phyloP scores from a whole-genome alignment of 2,113 vertebrate species.

The Cisticola juncidis region DNA sequence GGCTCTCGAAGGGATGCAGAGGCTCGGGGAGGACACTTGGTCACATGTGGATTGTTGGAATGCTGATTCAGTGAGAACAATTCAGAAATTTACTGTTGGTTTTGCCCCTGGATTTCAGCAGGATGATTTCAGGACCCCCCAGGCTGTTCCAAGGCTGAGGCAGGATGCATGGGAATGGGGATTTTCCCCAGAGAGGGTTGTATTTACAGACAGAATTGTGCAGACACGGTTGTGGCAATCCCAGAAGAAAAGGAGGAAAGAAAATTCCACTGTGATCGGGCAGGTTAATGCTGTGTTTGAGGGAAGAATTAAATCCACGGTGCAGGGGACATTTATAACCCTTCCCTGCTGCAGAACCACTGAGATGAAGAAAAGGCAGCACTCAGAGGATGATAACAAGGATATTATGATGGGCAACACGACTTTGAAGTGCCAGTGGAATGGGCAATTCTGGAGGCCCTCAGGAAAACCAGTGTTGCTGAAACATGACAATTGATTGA shows the following conservation, averaged over 20 bases:
- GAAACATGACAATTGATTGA: conserved; percentile 15
- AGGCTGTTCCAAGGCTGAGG: background rate
- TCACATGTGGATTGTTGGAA: background rate
- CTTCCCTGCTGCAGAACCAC: background rate
- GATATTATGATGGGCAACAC: background rate
- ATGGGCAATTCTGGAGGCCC: conserved; percentile 11
- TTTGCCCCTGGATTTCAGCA: background rate
- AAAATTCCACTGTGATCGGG: background rate
- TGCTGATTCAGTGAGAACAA: background rate
- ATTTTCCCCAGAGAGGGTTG: background rate
- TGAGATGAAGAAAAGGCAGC: background rate
- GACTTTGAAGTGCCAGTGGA: background rate
- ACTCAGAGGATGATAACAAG: conserved; percentile 20
- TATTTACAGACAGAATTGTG: background rate
- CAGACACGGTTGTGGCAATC: background rate
- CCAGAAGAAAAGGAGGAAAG: background rate
- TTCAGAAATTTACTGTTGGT: accelerated
- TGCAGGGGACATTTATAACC: background rate
- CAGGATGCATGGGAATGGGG: background rate
- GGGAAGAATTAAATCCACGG: background rate
- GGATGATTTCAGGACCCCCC: background rate
- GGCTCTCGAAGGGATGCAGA: background rate
- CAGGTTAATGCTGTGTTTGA: background rate
- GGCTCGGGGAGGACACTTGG: background rate
- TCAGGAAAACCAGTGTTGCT: conserved; percentile 26